A percentile compares a stretch with the other conserved stretches of the same genome.
These are phyloP conservation scores for Oreochromis spilurus DNA, from an alignment of 2,113 vertebrate species.

Conservation along the genomic window DNA sequence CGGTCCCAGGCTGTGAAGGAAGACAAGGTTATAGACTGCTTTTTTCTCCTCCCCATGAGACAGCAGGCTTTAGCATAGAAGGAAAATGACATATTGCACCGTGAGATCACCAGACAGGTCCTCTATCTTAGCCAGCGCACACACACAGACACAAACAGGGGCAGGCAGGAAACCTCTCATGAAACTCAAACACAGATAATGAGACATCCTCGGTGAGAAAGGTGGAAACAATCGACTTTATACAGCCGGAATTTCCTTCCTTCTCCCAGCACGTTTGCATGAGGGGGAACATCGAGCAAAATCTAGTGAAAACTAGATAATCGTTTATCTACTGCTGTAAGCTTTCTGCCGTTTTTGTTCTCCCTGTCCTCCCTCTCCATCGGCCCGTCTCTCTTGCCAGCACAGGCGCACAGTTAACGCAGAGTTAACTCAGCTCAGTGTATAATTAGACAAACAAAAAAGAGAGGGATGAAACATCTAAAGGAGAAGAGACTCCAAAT, in stretches of 20 bases:
- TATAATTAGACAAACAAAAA: slow-evolving; percentile 79
- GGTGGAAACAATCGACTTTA: slow-evolving; percentile 24
- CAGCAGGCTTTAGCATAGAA: not conserved
- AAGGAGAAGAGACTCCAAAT: slow-evolving; percentile 75
- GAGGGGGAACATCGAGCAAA: not conserved
- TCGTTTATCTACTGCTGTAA: not conserved
- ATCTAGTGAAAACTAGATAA: not conserved
- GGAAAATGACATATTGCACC: slow-evolving; percentile 53
- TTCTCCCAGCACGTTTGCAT: not conserved
- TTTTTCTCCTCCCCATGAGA: slow-evolving; percentile 17
- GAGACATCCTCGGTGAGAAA: not conserved
- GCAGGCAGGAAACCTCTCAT: not conserved
- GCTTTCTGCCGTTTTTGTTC: not conserved
- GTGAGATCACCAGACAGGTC: slow-evolving; percentile 47
- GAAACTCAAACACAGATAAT: slow-evolving; percentile 42
- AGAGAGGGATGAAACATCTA: slow-evolving; percentile 69
- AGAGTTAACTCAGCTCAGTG: slow-evolving; percentile 53
- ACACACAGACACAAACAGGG: not conserved
- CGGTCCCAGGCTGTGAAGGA: slow-evolving; percentile 8
- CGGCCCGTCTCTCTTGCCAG: slow-evolving; percentile 14
- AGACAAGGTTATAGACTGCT: slow-evolving; percentile 42
- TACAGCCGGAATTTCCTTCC: not conserved
- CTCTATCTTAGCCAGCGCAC: slow-evolving; percentile 16
- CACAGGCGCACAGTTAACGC: slow-evolving; percentile 41
- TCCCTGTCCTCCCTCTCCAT: slow-evolving; percentile 31